These are phyloP conservation scores for Lochmaea crataegi DNA, from an alignment of 2,888 invertebrate species.

Conservation along the genomic window DNA sequence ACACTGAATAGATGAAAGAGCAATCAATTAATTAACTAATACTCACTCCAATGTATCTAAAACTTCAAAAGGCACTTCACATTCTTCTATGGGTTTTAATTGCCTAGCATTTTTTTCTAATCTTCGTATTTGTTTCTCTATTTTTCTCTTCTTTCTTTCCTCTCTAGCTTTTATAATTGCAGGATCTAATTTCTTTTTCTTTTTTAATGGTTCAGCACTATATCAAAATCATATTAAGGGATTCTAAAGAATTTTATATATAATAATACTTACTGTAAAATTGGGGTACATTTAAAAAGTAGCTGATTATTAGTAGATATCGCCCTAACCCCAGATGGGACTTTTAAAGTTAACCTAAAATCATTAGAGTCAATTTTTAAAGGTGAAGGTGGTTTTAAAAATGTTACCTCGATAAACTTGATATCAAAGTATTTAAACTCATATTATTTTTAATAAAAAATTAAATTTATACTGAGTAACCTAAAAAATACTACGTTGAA, in stretches of 20 bases:
- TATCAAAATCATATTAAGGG: slow-evolving; percentile 48
- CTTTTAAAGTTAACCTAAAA: slow-evolving; percentile 41
- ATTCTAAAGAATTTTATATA: background rate
- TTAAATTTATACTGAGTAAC: background rate
- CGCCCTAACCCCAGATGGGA: slow-evolving; percentile 47
- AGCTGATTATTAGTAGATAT: slow-evolving; percentile 58
- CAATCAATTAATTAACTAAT: background rate
- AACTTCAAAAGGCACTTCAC: slow-evolving; percentile 78
- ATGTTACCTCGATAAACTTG: slow-evolving; percentile 31
- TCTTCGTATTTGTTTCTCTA: slow-evolving; percentile 88
- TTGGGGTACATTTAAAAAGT: slow-evolving; percentile 60
- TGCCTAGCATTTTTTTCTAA: slow-evolving; percentile 85
- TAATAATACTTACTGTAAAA: slow-evolving; percentile 60
- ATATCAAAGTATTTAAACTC: slow-evolving; percentile 29
- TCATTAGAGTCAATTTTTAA: background rate
- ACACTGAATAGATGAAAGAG: background rate
- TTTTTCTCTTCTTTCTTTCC: slow-evolving; percentile 81
- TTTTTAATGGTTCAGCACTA: slow-evolving; percentile 90
- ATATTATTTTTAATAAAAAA: slow-evolving; percentile 11
- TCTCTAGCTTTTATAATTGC: slow-evolving; percentile 82
- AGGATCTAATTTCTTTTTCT: slow-evolving; percentile 88
- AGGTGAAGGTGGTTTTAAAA: background rate
- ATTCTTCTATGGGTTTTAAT: slow-evolving; percentile 90
- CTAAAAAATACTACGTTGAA: background rate
- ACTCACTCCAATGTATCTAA: slow-evolving; percentile 74